Percentiles rank a stretch among this genome's conserved stretches.
These are phyloP conservation scores for Sylvietta virens DNA, from an alignment of 2,113 vertebrate genomes.

Conservation along the genomic window DNA sequence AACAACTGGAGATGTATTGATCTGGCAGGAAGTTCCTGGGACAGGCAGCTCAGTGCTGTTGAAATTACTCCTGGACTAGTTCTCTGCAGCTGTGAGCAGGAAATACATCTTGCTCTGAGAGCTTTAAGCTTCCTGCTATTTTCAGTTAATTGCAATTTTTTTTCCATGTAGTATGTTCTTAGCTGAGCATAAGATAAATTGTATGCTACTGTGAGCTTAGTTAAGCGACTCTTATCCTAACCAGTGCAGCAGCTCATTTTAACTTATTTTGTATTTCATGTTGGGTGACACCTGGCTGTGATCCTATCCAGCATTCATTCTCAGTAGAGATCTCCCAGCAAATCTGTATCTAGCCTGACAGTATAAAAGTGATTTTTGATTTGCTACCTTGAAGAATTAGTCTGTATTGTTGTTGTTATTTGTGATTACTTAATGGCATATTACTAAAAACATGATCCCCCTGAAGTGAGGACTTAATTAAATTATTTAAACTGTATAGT, in stretches of 20 bases:
- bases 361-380: neutral
- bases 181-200: neutral
- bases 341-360: neutral
- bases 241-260: neutral
- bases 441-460: neutral
- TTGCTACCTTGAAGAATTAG: neutral
- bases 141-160: neutral
- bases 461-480: neutral
- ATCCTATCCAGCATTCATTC: neutral
- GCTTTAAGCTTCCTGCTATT: neutral
- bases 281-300: neutral
- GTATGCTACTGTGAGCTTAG: neutral
- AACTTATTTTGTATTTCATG: neutral
- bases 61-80: neutral
- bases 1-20: rapidly evolving
- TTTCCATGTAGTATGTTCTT: neutral
- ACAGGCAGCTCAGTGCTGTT: neutral
- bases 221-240: neutral
- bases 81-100: neutral
- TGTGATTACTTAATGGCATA: neutral
- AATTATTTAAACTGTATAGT: neutral
- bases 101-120: neutral
- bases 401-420: neutral
- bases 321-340: neutral
- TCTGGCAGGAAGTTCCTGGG: neutral